phyloP scores from a whole-genome alignment of 1,140 invertebrate species.

The Drosophila sulfurigaster region DNA sequence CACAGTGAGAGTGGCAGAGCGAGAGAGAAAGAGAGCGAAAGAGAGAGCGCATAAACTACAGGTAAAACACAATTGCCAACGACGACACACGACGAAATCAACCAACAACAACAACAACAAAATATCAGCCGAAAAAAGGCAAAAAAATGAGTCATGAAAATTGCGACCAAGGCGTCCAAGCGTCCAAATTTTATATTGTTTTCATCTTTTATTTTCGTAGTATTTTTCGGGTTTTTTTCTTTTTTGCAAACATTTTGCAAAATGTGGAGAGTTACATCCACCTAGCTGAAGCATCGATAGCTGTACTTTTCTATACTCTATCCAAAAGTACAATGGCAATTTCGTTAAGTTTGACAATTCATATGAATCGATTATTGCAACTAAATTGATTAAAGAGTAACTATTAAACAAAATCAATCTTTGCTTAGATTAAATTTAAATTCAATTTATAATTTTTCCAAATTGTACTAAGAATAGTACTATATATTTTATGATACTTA shows the following conservation, averaged over 20 bases:
- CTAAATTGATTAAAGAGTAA: no score
- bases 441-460: no score
- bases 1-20: slow-evolving; percentile 16
- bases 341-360: background rate
- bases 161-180: slow-evolving; percentile 36
- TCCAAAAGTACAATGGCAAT: background rate
- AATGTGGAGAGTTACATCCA: slow-evolving; percentile 15
- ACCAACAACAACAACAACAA: slow-evolving; percentile 6
- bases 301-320: slow-evolving; percentile 9
- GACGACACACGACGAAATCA: slow-evolving; percentile 54
- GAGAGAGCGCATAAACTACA: slow-evolving; percentile 58
- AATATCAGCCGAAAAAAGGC: slow-evolving; percentile 18
- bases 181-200: slow-evolving; percentile 31
- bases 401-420: no score
- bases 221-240: background rate
- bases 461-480: no score
- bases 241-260: slow-evolving; percentile 29
- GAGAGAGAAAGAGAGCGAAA: slow-evolving; percentile 19
- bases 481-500: no score
- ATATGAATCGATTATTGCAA: background rate
- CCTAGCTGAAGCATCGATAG: background rate
- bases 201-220: slow-evolving; percentile 1
- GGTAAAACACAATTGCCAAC: slow-evolving; percentile 62
- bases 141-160: slow-evolving; percentile 47
- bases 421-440: no score